Evolutionary conservation across 2,113 vertebrate species (phyloP).

Genomic region (Paedocypris sp.): DNA sequence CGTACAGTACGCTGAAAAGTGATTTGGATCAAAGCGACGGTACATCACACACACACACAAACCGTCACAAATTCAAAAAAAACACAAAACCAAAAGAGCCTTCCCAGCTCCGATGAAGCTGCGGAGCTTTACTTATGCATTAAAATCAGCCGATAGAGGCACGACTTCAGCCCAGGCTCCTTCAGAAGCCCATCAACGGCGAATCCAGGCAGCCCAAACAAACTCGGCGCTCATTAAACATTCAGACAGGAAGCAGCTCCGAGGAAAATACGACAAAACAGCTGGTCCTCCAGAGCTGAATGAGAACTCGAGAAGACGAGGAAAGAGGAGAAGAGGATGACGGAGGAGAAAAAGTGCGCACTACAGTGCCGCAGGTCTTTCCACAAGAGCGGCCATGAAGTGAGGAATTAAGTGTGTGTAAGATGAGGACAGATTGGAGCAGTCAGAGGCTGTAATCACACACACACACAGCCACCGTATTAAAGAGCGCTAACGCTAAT

Average conservation of each 20-base stretch:
- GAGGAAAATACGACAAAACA: conserved; percentile 46
- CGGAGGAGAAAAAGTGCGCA: conserved; percentile 22
- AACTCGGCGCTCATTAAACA: conserved; percentile 32
- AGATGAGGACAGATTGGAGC: conserved; percentile 53
- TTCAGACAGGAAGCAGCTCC: conserved; percentile 39
- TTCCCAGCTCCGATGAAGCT: conserved; percentile 14
- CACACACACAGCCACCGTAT: conserved; percentile 42
- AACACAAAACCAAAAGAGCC: background rate
- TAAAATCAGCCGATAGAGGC: conserved; percentile 37
- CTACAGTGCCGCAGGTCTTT: conserved; percentile 47
- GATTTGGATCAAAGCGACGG: too few species aligned
- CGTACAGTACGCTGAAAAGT: too few species aligned
- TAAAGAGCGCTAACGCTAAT: conserved; percentile 55
- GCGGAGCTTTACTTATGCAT: conserved; percentile 23
- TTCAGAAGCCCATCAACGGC: conserved; percentile 39
- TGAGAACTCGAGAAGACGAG: conserved; percentile 36
- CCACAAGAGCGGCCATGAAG: conserved; percentile 48
- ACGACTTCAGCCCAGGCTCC: conserved; percentile 36
- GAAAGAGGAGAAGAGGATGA: conserved; percentile 4
- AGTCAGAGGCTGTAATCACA: conserved; percentile 44
- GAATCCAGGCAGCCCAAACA: conserved; percentile 36
- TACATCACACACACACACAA: too few species aligned
- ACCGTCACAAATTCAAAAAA: background rate
- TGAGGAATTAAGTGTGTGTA: conserved; percentile 46
- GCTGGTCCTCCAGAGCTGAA: conserved; percentile 42